These are phyloP conservation scores for Channa argus DNA, from an alignment of 2,113 vertebrate genomes.

Conservation along the genomic window DNA sequence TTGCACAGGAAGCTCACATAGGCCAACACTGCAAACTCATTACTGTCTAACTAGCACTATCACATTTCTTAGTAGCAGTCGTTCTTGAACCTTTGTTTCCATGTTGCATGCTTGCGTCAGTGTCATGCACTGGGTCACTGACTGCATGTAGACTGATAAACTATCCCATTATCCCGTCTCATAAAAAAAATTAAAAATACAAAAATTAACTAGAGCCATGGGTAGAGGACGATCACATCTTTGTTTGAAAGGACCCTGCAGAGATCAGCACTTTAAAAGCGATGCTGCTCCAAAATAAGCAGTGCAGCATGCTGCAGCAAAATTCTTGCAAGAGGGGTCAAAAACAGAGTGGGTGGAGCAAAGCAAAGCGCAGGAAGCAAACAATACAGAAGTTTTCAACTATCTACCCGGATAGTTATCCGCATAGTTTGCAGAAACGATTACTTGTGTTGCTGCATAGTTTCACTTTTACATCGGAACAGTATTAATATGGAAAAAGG, in stretches of 20 bases:
- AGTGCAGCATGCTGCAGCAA: constrained; percentile 60
- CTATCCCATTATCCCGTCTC: background rate
- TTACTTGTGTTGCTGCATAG: background rate
- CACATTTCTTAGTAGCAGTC: constrained; percentile 5
- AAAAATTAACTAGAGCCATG: background rate
- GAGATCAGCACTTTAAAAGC: constrained; percentile 54
- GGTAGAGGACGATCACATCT: background rate
- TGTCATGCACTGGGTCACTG: constrained; percentile 25
- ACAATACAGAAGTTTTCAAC: background rate
- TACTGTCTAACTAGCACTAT: background rate
- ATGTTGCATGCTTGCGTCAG: constrained; percentile 36
- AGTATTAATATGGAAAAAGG: background rate
- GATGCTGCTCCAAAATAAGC: constrained; percentile 24
- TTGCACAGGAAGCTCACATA: background rate
- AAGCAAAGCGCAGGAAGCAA: constrained; percentile 2
- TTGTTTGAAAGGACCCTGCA: constrained; percentile 39
- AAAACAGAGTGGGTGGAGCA: constrained; percentile 29
- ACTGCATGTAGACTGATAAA: constrained; percentile 20
- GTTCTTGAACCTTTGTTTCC: constrained; percentile 55
- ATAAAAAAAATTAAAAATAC: background rate
- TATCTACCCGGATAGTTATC: background rate
- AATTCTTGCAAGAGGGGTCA: constrained; percentile 26
- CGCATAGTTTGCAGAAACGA: constrained; percentile 10
- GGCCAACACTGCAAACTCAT: background rate
- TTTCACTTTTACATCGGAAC: background rate